Base-by-base conservation (phyloP, 2,888 invertebrate genomes). In the Gastrophysa polygoni region DNA sequence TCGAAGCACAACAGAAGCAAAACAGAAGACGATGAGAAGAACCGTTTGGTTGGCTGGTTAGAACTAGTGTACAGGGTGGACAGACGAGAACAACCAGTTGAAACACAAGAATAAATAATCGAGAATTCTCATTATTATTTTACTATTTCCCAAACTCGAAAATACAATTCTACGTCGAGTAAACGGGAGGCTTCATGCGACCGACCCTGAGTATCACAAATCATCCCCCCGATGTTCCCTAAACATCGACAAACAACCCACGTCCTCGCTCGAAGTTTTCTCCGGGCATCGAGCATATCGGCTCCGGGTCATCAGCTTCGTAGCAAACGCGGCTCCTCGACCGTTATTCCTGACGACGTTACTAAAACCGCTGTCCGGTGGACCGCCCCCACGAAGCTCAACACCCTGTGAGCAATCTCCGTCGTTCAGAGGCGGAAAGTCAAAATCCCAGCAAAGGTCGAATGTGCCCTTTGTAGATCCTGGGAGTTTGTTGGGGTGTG, bases 301-400 rank as follows among this genome's bases (percentile, higher is more conserved):
- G 67, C 71, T 71, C 67, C 70, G 68, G 67, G 60, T n/a, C n/a
- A 73, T 75, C 74, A 70, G 67, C 71, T 71, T 66, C 70, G 68
- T 67, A 59, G 70, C 72, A 54, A 73, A 71, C 72, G 73, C 71
- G 71, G 69, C 68, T 61, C 61, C 57, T 68, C 63, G 57, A 63
- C 59, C 70, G 73, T 73, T 74, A 74, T 74, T 73, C 73, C 72
- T 67, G 72, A 73, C 73, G 73, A 73, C 73, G 74, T 74, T 66
- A 59, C 52, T 48, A 61, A 57, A 65, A 64, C 67, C 52, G 29
- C 11, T 49, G 71, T 70, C 70, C 70, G 61, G 34, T 18, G n/a
- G 52, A n/a, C 46, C 51, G 38, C 48, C 52, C 28, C 32, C 34
- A 54, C 47, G 67, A 65, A 67, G 70, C 63, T 57, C 61, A 61